Base-by-base conservation (phyloP, 2,888 invertebrate genomes). In the Brachycybe producta region DNA sequence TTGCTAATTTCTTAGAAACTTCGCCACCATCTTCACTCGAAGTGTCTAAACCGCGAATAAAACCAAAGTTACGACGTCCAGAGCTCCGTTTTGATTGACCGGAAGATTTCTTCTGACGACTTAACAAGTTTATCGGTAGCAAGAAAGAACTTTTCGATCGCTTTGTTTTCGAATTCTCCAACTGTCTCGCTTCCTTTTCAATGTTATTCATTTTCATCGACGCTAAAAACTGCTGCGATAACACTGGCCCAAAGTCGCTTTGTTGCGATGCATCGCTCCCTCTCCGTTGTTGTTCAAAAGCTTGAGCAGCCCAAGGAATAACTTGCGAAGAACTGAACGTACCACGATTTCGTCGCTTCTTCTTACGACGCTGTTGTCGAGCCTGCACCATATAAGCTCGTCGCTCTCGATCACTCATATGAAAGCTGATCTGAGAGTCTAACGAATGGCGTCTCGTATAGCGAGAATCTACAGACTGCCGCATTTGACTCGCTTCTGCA, bases 371-470 rank as follows among this genome's bases (percentile, higher is more conserved):
- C 28, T 54, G 48, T 23, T 52, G 39, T 21, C 54, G 17, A 8
- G 54, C 54, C 1, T 52, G 49, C 17, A 52, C 49, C 28, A 54
- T 34, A 30, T 54, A 52, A 15, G 44, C 28, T 17, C 38, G 27
- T n/a, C 52, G 36, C 17, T 52, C 54, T 26, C 42, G 40, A 32
- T 54, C 51, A 40, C 51, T 42, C 44, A 48, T 21, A 40, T 52
- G 54, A 26, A 50, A 42, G 51, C 59, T 61, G 49, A 60, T 56
- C 46, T 88, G 87, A 46, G 88, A 88, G 62, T 90, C 90, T 17
- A 86, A 76, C 0, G 88, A 88, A 66, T 87, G 86, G 35, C 88
- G 74, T 7, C 88, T 49, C 3, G 62, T 21, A 5, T 28, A 15
- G 11, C 44, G 23, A n/a, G 50, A 47, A 4, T 51, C 47, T 1